Conservation (phyloP, 2,888 invertebrate genomes). For the Mythimna loreyi region DNA sequence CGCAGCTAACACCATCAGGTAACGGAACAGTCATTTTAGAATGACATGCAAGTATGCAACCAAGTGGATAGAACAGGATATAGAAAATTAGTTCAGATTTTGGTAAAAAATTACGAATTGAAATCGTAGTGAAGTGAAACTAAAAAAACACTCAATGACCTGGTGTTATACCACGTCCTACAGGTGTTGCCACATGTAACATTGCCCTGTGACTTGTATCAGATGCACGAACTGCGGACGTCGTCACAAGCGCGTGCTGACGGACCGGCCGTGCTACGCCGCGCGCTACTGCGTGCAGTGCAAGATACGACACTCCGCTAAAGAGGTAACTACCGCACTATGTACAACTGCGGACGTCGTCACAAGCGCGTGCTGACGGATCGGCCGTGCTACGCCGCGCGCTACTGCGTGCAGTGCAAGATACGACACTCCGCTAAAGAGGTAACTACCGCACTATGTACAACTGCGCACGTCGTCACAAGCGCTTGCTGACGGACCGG, state of each 20-base stretch:
- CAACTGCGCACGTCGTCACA: slow-evolving; percentile 97
- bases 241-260: slow-evolving; percentile 96
- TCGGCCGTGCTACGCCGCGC: slow-evolving; percentile 97
- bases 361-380: slow-evolving; percentile 96
- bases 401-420: slow-evolving; percentile 97
- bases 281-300: slow-evolving; percentile 97
- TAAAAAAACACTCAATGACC: no score
- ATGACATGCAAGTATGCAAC: no score
- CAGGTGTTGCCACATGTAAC: slow-evolving; percentile 7
- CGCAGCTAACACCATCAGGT: slow-evolving; percentile 96
- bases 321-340: slow-evolving; percentile 91
- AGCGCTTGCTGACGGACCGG: slow-evolving; percentile 94
- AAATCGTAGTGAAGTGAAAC: no score
- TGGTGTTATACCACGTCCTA: neutral
- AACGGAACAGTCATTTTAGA: no score
- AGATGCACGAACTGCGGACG: slow-evolving; percentile 98
- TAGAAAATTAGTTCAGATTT: no score
- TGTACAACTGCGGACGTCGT: slow-evolving; percentile 95
- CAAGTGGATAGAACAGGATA: no score
- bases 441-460: slow-evolving; percentile 53
- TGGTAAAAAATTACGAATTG: no score
- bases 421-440: slow-evolving; percentile 97
- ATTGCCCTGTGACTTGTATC: slow-evolving; percentile 23
- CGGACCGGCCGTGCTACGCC: slow-evolving; percentile 97
- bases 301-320: slow-evolving; percentile 97